Percentiles rank a stretch among this genome's conserved stretches.
phyloP scores from a whole-genome alignment of 2,113 vertebrate genomes.

The Phycodurus eques region DNA sequence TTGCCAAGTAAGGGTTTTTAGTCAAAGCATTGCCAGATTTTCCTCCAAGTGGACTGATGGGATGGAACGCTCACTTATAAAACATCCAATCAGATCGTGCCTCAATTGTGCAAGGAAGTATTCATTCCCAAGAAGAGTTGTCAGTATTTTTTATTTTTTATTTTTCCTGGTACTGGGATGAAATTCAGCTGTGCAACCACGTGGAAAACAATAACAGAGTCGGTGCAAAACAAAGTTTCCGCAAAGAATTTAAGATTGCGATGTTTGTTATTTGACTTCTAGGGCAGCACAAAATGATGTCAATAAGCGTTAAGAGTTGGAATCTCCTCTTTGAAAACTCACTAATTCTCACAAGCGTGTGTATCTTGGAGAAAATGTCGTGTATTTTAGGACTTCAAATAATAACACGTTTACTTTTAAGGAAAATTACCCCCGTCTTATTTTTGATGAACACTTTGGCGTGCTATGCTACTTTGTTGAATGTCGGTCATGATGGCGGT shows the following conservation, averaged over 20 bases:
- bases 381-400: too few relatives aligned
- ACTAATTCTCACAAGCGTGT: too few relatives aligned
- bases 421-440: too few relatives aligned
- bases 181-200: neutral
- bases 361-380: too few relatives aligned
- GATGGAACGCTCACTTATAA: neutral
- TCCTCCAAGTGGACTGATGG: neutral
- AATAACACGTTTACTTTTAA: too few relatives aligned
- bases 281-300: neutral
- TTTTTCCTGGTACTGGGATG: neutral
- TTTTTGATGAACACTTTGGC: too few relatives aligned
- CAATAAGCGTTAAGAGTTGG: neutral
- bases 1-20: neutral
- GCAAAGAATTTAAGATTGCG: neutral
- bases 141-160: neutral
- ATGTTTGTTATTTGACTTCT: constrained; percentile 25
- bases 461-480: too few relatives aligned
- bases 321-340: too few relatives aligned
- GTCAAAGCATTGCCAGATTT: constrained; percentile 1
- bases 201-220: neutral
- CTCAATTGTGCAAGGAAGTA: constrained; percentile 1
- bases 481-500: too few relatives aligned
- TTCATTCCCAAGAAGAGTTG: constrained; percentile 12
- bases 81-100: constrained; percentile 5
- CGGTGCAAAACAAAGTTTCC: neutral